Conservation (phyloP, 2,113 vertebrate species). For the Cynoglossus semilaevis region DNA sequence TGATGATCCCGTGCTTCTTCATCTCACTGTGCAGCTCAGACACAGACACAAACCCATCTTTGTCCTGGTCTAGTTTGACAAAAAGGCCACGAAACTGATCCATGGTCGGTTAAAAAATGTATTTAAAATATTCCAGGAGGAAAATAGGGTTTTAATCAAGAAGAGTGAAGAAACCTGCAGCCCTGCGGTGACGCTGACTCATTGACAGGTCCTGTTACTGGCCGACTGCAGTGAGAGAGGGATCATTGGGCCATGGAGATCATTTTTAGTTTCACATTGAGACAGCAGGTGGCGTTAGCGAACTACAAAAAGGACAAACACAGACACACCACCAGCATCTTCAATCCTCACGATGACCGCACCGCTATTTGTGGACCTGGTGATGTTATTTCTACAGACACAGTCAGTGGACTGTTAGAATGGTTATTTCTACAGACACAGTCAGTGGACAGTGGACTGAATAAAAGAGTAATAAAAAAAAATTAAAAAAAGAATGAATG, state of each 20-base stretch:
- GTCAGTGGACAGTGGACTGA: background rate
- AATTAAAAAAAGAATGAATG: too few relatives aligned
- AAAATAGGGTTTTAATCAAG: background rate
- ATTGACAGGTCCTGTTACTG: constrained; percentile 28
- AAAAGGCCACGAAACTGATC: constrained; percentile 71
- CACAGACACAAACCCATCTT: constrained; percentile 71
- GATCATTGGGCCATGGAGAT: background rate
- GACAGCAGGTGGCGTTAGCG: constrained; percentile 61
- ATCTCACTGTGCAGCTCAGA: constrained; percentile 72
- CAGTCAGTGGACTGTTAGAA: background rate
- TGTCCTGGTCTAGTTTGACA: constrained; percentile 69
- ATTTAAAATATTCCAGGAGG: background rate
- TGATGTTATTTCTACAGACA: background rate
- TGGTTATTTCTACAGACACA: too few relatives aligned
- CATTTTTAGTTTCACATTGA: background rate
- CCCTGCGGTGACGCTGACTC: constrained; percentile 63
- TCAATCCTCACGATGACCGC: background rate
- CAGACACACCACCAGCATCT: background rate
- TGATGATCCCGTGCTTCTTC: constrained; percentile 69
- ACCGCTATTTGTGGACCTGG: background rate
- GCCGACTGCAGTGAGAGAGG: background rate
- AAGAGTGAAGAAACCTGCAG: constrained; percentile 30
- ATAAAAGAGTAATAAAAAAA: too few relatives aligned
- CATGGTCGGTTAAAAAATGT: constrained; percentile 41
- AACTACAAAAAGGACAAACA: background rate